Percentiles rank a stretch among this genome's conserved stretches.
Conservation (phyloP, 1,140 invertebrate species). For the Pseudomyrmex pallidus region DNA sequence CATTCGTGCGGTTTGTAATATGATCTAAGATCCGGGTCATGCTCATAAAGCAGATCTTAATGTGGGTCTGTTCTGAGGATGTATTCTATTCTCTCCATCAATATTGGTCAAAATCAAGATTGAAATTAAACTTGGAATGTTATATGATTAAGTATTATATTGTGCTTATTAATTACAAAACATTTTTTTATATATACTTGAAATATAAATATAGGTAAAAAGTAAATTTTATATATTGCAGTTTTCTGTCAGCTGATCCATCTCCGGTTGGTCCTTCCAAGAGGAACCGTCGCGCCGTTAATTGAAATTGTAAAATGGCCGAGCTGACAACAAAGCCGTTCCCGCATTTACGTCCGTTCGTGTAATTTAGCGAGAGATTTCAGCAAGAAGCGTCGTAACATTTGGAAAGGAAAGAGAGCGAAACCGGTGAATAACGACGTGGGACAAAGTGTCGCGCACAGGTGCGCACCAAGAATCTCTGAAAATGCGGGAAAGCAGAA, state of each 20-base stretch:
- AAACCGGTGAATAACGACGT: constrained; percentile 31
- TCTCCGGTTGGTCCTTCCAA: neutral
- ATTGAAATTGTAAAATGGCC: constrained; percentile 77
- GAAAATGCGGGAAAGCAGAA: constrained; percentile 35
- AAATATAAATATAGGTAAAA: no score
- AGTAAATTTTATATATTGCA: neutral
- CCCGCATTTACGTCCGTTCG: constrained; percentile 15
- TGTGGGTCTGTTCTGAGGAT: constrained; percentile 19
- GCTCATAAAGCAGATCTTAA: constrained; percentile 46
- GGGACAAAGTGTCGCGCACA: constrained; percentile 44
- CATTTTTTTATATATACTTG: no score
- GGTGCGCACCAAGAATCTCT: constrained; percentile 49
- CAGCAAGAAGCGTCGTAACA: neutral
- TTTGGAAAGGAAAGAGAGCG: constrained; percentile 5
- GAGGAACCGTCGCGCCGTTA: constrained; percentile 59
- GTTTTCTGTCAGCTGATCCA: constrained; percentile 26
- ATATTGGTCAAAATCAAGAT: neutral
- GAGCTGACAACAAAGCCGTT: constrained; percentile 41
- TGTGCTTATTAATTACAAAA: no score
- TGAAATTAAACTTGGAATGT: neutral
- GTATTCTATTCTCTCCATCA: constrained; percentile 13
- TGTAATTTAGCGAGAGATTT: constrained; percentile 44
- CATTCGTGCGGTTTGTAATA: constrained; percentile 25
- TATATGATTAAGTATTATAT: no score
- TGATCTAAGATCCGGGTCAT: constrained; percentile 49